Percentiles rank a stretch among this genome's conserved stretches.
These are phyloP conservation scores for Lymantria monacha DNA, from an alignment of 2,888 invertebrate genomes.

Conservation along the genomic window DNA sequence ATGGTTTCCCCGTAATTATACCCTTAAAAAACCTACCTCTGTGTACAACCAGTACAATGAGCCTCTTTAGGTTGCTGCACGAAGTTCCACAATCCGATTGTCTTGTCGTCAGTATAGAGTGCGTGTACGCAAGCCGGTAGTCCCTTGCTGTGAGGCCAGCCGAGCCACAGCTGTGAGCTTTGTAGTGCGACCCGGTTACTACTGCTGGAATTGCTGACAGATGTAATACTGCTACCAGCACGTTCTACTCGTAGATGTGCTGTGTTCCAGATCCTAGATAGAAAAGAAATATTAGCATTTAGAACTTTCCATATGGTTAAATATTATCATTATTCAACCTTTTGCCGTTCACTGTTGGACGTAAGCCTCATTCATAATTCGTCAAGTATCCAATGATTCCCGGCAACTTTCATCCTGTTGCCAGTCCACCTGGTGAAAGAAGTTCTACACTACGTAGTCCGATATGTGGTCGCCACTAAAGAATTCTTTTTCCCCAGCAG, in stretches of 20 bases:
- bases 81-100: conserved; percentile 95
- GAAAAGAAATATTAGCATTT: neutral
- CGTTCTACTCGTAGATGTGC: conserved; percentile 86
- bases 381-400: too few relatives aligned
- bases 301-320: too few relatives aligned
- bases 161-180: conserved; percentile 59
- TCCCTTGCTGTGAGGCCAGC: conserved; percentile 70
- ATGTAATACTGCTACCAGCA: conserved; percentile 43
- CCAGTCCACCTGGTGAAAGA: too few relatives aligned
- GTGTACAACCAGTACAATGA: conserved; percentile 89
- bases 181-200: conserved; percentile 47
- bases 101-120: conserved; percentile 88
- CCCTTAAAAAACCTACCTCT: conserved; percentile 82
- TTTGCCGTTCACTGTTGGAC: too few relatives aligned
- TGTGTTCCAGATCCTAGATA: conserved; percentile 83
- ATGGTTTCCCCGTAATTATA: too few relatives aligned
- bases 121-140: conserved; percentile 92
- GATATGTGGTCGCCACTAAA: too few relatives aligned
- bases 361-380: too few relatives aligned
- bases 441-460: too few relatives aligned
- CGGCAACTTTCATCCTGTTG: too few relatives aligned
- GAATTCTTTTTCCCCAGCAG: too few relatives aligned
- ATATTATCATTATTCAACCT: too few relatives aligned
- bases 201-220: conserved; percentile 50
- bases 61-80: conserved; percentile 83